Conservation (phyloP, 2,888 invertebrate genomes). For the Caenorhabditis imperialis region DNA sequence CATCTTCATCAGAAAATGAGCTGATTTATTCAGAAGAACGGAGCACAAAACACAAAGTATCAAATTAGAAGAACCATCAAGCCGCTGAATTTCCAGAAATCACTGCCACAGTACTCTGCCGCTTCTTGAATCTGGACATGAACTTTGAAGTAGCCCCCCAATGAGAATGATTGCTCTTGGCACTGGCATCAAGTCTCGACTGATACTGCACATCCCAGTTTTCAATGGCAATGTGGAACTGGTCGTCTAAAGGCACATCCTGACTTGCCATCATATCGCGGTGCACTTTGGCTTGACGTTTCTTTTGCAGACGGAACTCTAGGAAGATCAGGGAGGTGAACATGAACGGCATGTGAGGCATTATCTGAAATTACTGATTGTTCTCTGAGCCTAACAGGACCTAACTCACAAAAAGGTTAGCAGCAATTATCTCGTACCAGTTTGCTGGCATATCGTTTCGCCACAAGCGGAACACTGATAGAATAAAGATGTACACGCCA, state of each 20-base stretch:
- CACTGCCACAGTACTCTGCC: no score
- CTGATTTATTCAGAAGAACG: no score
- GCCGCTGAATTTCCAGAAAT: no score
- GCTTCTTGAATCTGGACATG: conserved; percentile 1
- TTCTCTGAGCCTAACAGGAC: neutral
- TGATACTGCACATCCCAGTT: conserved; percentile 38
- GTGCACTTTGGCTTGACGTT: conserved; percentile 11
- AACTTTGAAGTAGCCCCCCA: neutral
- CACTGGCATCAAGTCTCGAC: conserved; percentile 9
- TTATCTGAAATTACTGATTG: conserved; percentile 23
- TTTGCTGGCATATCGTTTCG: conserved; percentile 24
- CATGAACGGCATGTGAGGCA: conserved; percentile 50
- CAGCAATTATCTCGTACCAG: conserved; percentile 47
- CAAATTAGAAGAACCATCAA: no score
- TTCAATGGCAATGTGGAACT: conserved; percentile 43
- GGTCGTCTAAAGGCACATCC: conserved; percentile 35
- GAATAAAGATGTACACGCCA: conserved; percentile 37
- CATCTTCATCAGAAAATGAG: no score
- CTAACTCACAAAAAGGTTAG: conserved; percentile 41
- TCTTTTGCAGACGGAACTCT: conserved; percentile 16
- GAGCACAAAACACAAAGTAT: no score
- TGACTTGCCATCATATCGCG: conserved; percentile 39
- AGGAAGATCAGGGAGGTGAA: conserved; percentile 29
- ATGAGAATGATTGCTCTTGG: no score
- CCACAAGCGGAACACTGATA: conserved; percentile 38